Base-by-base conservation (phyloP, 2,888 invertebrate genomes). In the Spatulosminthurus flaviceps region DNA sequence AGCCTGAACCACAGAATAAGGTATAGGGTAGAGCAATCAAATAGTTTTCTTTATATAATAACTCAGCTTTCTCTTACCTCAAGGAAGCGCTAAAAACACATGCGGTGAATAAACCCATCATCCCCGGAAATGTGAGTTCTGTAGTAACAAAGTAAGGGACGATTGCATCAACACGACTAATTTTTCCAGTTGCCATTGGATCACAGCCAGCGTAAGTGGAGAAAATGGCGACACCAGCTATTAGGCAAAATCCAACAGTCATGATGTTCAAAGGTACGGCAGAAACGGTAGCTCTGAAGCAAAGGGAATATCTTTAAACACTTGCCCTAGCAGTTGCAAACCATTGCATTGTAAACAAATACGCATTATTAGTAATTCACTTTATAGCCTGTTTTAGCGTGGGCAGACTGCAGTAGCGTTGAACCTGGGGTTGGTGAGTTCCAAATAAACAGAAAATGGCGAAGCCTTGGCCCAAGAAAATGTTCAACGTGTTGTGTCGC, bases 51-150 rank as follows among this genome's bases (percentile, higher is more conserved):
- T 34, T 4, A 9, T 34, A n/a, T n/a, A 7, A 34, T 34, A 7
- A 34, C 34, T 21, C n/a, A n/a, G n/a, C 16, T 9, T 24, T 64
- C 2, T 19, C 2, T 29, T 80, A 85, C 85, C 85, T 85, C 24
- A 85, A 73, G n/a, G 84, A 82, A 21, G 85, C 85, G 72, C 82
- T 82, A 77, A 85, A 85, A 1, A 85, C 83, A 60, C 84, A 84
- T 0, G 85, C 82, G 5, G 84, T 83, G 77, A 85, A 85, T 1
- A 85, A 66, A 66, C 85, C 85, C 82, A 85, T 82, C 83, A 85
- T 83, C 26, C 85, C 85, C 0, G 84, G 84, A 21, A 82, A 80
- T 11, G 77, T 78, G 0, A 85, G 42, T 70, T 84, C 81, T 22
- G 81, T 72, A 13, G 72, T 82, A 5, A 85, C 85, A 81, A 85